phyloP scores from a whole-genome alignment of 1,140 invertebrate species.

The Lordiphosa stackelbergi region DNA sequence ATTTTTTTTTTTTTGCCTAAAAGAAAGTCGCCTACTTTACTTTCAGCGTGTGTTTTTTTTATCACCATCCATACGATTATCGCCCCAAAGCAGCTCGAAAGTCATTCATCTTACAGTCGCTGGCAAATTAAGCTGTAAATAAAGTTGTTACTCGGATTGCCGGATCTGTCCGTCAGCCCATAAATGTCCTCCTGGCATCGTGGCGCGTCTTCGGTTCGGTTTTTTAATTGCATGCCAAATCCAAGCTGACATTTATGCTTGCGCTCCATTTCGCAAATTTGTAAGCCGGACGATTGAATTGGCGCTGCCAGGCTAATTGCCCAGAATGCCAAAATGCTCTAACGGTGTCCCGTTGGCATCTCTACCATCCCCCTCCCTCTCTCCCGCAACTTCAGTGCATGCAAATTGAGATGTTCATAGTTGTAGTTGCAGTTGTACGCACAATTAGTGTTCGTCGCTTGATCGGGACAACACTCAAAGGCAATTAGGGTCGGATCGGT shows the following conservation, averaged over 20 bases:
- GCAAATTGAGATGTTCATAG: constrained; percentile 60
- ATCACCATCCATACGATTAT: constrained; percentile 46
- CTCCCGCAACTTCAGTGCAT: constrained; percentile 13
- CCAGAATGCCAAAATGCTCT: constrained; percentile 41
- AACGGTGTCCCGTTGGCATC: constrained; percentile 19
- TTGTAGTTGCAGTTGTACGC: constrained; percentile 52
- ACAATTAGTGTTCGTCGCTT: constrained; percentile 67
- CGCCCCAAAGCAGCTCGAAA: constrained; percentile 39
- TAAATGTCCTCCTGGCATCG: constrained; percentile 20
- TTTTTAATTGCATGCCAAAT: constrained; percentile 66
- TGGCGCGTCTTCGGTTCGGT: constrained; percentile 8
- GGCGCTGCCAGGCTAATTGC: constrained; percentile 57
- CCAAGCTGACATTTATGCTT: constrained; percentile 66
- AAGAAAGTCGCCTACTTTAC: constrained; percentile 50
- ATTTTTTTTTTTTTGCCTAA: too few relatives aligned
- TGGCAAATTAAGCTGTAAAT: constrained; percentile 64
- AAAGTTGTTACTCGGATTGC: constrained; percentile 43
- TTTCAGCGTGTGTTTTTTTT: constrained; percentile 35
- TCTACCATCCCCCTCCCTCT: neutral
- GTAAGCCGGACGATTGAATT: constrained; percentile 31
- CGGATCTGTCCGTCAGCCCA: constrained; percentile 46
- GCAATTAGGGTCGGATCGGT: constrained; percentile 64
- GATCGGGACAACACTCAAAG: constrained; percentile 67
- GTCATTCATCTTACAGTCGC: constrained; percentile 59
- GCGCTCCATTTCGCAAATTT: constrained; percentile 61